These are phyloP conservation scores for Augochlora pura DNA, from an alignment of 1,140 invertebrate species.

Conservation along the genomic window DNA sequence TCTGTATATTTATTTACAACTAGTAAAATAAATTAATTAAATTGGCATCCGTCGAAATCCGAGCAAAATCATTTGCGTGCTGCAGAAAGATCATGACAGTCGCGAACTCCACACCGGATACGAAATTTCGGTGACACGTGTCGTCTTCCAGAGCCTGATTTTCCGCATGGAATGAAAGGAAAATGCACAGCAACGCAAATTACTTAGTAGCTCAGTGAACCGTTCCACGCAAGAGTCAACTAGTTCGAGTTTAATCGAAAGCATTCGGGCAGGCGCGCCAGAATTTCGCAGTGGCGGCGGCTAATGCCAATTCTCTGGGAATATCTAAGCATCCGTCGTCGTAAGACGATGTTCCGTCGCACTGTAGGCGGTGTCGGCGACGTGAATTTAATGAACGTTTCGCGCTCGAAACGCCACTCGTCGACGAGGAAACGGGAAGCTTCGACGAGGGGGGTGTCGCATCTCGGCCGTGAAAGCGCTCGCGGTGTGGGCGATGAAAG, in stretches of 20 bases:
- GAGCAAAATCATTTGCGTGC: too few relatives aligned
- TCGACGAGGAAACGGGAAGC: constrained; percentile 7
- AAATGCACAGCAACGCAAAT: too few relatives aligned
- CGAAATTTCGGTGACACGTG: too few relatives aligned
- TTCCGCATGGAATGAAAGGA: too few relatives aligned
- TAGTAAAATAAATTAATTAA: too few relatives aligned
- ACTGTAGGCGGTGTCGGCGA: constrained; percentile 6
- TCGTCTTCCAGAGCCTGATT: too few relatives aligned
- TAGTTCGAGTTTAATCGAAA: constrained; percentile 27
- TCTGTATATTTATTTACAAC: too few relatives aligned
- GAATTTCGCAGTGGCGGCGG: background rate
- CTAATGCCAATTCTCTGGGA: constrained; percentile 33
- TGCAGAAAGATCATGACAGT: too few relatives aligned
- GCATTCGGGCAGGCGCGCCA: background rate
- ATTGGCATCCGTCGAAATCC: too few relatives aligned
- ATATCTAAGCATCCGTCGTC: constrained; percentile 18
- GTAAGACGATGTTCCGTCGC: constrained; percentile 20
- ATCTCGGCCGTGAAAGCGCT: constrained; percentile 2
- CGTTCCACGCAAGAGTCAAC: background rate
- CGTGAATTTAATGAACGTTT: constrained; percentile 28
- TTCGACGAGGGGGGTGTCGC: constrained; percentile 35
- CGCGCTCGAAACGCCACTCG: constrained; percentile 1
- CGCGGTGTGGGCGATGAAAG: background rate
- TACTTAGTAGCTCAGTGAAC: background rate
- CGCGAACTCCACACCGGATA: too few relatives aligned